Percentiles rank a stretch among this genome's conserved stretches.
Conservation (phyloP, 2,888 invertebrate genomes). For the Tetheella fluctuosa region DNA sequence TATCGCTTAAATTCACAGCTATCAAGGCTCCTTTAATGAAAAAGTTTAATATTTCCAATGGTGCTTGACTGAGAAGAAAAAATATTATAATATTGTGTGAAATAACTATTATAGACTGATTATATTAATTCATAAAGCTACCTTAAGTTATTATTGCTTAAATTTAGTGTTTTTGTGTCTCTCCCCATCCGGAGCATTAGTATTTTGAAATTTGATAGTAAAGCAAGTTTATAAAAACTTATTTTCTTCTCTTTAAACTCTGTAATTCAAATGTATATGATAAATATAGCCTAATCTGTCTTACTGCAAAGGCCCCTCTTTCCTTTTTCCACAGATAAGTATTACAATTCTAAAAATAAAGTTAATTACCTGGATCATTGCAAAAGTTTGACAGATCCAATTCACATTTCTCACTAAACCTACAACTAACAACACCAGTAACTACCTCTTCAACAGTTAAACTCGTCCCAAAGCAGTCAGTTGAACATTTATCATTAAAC, state of each 20-base stretch:
- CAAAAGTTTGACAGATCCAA: constrained; percentile 69
- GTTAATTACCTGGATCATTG: constrained; percentile 61
- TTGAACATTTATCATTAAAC: constrained; percentile 66
- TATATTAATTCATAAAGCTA: constrained; percentile 27
- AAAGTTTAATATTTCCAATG: constrained; percentile 72
- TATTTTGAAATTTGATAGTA: constrained; percentile 66
- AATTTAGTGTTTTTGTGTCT: constrained; percentile 66
- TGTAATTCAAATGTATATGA: constrained; percentile 43
- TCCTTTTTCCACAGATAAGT: too few species aligned
- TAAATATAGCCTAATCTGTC: too few species aligned
- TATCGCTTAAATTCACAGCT: constrained; percentile 69
- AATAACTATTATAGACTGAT: neutral
- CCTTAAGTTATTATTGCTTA: constrained; percentile 71
- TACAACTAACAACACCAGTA: constrained; percentile 52
- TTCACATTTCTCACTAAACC: constrained; percentile 60
- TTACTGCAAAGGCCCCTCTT: too few species aligned
- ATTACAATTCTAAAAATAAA: too few species aligned
- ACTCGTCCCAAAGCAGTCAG: constrained; percentile 57
- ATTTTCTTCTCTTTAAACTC: constrained; percentile 65
- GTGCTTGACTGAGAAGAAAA: constrained; percentile 63
- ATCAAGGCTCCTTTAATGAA: constrained; percentile 72
- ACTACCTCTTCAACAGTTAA: constrained; percentile 65
- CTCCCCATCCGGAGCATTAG: constrained; percentile 74
- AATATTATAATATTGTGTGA: constrained; percentile 17
- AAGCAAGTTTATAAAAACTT: constrained; percentile 62